A percentile compares a stretch with the other conserved stretches of the same genome.
These are phyloP conservation scores for Chelonus insularis DNA, from an alignment of 1,140 invertebrate species.

Conservation along the genomic window DNA sequence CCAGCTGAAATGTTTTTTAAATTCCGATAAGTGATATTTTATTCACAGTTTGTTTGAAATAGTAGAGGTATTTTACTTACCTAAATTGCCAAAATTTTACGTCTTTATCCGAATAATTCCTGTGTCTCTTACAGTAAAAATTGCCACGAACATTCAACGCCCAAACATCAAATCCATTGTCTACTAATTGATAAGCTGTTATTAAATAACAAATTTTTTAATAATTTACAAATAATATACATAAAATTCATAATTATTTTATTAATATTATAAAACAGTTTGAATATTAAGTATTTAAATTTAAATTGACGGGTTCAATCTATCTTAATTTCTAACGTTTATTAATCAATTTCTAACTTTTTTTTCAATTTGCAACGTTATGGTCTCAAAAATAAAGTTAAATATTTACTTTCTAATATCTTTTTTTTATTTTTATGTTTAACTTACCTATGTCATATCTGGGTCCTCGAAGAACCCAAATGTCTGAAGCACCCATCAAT, in stretches of 20 bases:
- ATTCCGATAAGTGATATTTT: not conserved
- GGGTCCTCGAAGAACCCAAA: conserved; percentile 62
- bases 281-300: too few species aligned
- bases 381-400: too few species aligned
- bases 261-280: too few species aligned
- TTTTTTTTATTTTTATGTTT: too few species aligned
- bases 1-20: conserved; percentile 46
- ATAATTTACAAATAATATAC: too few species aligned
- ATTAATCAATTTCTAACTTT: too few species aligned
- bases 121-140: conserved; percentile 64
- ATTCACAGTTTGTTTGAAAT: not conserved
- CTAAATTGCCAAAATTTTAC: conserved; percentile 63
- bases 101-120: conserved; percentile 53
- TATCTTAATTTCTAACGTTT: too few species aligned
- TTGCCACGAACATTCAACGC: conserved; percentile 71
- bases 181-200: conserved; percentile 64
- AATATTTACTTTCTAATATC: too few species aligned
- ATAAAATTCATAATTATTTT: too few species aligned
- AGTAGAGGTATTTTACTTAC: conserved; percentile 30
- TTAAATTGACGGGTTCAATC: too few species aligned
- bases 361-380: too few species aligned
- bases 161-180: conserved; percentile 73
- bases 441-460: conserved; percentile 58
- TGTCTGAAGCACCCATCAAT: conserved; percentile 59
- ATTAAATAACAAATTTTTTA: conserved; percentile 2